Evolutionary conservation across 2,797 vertebrate species (phyloP), one percentile per base, ranked within the genome.

Genomic region (Leptatherina wallacei): DNA sequence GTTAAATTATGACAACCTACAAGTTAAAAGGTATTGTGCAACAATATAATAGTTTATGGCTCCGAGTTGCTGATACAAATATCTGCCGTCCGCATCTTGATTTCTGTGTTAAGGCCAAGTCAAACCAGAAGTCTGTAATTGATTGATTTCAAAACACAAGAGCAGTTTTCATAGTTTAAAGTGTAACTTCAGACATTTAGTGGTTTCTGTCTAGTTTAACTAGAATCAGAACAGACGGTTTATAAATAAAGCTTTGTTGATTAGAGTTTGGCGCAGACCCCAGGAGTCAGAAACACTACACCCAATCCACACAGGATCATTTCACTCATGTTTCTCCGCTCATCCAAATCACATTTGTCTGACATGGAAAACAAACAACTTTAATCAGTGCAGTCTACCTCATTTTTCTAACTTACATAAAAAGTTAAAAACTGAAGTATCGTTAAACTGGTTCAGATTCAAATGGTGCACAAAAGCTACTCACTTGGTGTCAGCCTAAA

Each of bases 241-340:
- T 71, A 79, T 57, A 72, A 71, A 61, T 56, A 75, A 79, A 68
- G 66, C 71, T 78, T 82, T 84, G 77, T 71, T 84, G 77, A 84
- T 81, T 60, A 61, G 38, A 64, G 30, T 71, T 72, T 86, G 81
- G 72, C 72, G 1, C 5, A 24, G 40, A 61, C 59, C 59, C 22
- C 5, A 30, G 13, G 2, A 1, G 51, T 60, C 55, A 51, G 82
- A 73, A 85, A 85, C 75, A 70, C 54, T 64, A 84, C 68, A 83
- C 78, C 68, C 32, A 6, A 66, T 75, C 73, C 67, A 24, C 64
- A 54, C 27, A 60, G 16, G 52, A 72, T 14, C 29, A 4, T 71
- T 68, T 70, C 59, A 56, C 36, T 64, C 10, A 2, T 51, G 47
- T 27, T 80, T 77, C 70, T 76, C 61, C 66, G 72, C 36, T 78